Evolutionary conservation across 2,797 vertebrate species (phyloP).

Genomic region (Hoplostethus atlanticus): DNA sequence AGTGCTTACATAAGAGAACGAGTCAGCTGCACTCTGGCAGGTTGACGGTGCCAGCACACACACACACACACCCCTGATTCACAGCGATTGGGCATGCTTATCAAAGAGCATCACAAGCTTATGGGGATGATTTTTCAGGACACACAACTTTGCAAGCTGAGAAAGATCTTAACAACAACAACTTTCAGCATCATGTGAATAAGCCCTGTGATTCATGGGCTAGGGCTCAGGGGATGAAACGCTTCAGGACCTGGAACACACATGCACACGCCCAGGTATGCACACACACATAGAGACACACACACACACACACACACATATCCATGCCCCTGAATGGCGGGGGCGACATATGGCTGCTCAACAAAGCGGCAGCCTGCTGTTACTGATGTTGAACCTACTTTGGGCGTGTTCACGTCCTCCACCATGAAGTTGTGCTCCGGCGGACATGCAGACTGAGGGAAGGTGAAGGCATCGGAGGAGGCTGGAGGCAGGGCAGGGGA

Average conservation of each 20-base stretch:
- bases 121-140: constrained; percentile 38
- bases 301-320: constrained; percentile 5
- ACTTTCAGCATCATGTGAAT: constrained; percentile 7
- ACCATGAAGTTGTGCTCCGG: constrained; percentile 92
- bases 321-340: not conserved
- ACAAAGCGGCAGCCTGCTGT: not conserved
- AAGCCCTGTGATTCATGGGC: not conserved
- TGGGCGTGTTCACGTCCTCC: constrained; percentile 94
- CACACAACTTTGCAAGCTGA: constrained; percentile 29
- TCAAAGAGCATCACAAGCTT: constrained; percentile 53
- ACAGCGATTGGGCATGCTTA: constrained; percentile 32
- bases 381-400: constrained; percentile 84
- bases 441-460: constrained; percentile 85
- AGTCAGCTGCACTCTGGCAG: constrained; percentile 67
- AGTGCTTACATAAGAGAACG: constrained; percentile 74
- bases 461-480: constrained; percentile 89
- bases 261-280: not conserved
- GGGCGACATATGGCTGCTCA: not conserved
- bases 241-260: not conserved
- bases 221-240: not conserved
- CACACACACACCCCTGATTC: constrained; percentile 24
- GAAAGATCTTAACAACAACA: constrained; percentile 40
- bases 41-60: constrained; percentile 45
- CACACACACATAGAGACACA: not conserved
- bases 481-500: constrained; percentile 88